Evolutionary conservation across 2,888 invertebrate genomes (phyloP).

Genomic region (Microplitis deprimator): DNA sequence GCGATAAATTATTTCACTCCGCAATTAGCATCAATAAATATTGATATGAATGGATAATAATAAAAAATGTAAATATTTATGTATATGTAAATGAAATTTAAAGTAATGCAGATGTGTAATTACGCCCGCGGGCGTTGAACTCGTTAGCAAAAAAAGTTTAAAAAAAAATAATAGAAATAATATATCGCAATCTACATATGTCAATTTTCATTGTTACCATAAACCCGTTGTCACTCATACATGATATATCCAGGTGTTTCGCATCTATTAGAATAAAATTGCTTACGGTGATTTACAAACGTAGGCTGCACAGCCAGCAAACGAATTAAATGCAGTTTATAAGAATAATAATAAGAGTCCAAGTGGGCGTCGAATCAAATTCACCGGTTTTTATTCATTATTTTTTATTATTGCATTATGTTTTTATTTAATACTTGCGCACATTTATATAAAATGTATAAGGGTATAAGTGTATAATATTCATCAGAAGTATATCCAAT

Average conservation of each 20-base stretch:
- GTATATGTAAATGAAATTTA: slow-evolving; percentile 5
- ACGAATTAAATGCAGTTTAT: slow-evolving; percentile 6
- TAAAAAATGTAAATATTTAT: not conserved
- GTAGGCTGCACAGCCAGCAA: slow-evolving; percentile 29
- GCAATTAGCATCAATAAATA: no score
- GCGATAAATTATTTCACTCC: no score
- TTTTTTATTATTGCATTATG: not conserved
- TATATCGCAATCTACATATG: slow-evolving; percentile 21
- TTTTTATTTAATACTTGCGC: not conserved
- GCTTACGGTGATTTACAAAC: slow-evolving; percentile 29
- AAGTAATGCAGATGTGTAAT: slow-evolving; percentile 12
- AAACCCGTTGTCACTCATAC: slow-evolving; percentile 18
- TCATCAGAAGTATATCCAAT: not conserved
- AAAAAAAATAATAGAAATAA: not conserved
- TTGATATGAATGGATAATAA: no score
- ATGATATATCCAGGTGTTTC: slow-evolving; percentile 25
- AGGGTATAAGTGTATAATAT: not conserved
- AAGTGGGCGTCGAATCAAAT: slow-evolving; percentile 41
- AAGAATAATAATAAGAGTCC: slow-evolving; percentile 10
- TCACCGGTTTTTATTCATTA: not conserved
- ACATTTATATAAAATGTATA: not conserved
- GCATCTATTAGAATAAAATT: slow-evolving; percentile 41
- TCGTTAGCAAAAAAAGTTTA: not conserved
- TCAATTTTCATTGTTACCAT: slow-evolving; percentile 38
- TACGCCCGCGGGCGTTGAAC: slow-evolving; percentile 18